A percentile compares a stretch with the other conserved stretches of the same genome.
Evolutionary conservation across 2,113 vertebrate genomes (phyloP).

Genomic region (Pygathrix nemaeus): DNA sequence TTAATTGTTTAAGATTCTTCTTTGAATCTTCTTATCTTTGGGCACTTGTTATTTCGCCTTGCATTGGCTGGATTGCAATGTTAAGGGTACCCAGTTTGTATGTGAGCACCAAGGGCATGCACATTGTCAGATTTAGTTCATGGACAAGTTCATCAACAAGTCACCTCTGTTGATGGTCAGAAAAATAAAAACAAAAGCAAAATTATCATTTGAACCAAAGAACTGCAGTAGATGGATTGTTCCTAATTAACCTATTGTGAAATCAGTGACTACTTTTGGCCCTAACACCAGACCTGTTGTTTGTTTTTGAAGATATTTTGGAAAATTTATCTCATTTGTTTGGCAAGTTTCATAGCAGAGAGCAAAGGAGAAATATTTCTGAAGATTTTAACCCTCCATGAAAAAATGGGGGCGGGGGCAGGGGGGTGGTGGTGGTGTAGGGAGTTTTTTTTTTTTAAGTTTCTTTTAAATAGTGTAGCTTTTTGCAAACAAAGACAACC

Average conservation of each 20-base stretch:
- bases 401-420: accelerated
- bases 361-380: conserved; percentile 39
- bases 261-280: conserved; percentile 52
- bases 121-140: background rate
- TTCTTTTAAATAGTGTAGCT: conserved; percentile 32
- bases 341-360: conserved; percentile 5
- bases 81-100: conserved; percentile 19
- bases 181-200: conserved; percentile 59
- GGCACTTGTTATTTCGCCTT: background rate
- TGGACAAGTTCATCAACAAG: background rate
- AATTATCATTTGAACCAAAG: conserved; percentile 38
- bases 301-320: conserved; percentile 66
- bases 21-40: background rate
- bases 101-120: background rate
- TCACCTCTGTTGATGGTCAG: background rate
- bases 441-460: background rate
- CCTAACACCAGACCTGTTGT: conserved; percentile 48
- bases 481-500: background rate
- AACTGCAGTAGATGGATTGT: conserved; percentile 14
- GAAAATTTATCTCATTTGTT: conserved; percentile 59
- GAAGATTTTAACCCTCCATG: background rate
- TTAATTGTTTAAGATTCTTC: background rate
- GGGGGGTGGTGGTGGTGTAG: no score
- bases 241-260: conserved; percentile 63
- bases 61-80: background rate